These are phyloP conservation scores for Leptinotarsa texana DNA, from an alignment of 1,140 invertebrate species.

Conservation along the genomic window DNA sequence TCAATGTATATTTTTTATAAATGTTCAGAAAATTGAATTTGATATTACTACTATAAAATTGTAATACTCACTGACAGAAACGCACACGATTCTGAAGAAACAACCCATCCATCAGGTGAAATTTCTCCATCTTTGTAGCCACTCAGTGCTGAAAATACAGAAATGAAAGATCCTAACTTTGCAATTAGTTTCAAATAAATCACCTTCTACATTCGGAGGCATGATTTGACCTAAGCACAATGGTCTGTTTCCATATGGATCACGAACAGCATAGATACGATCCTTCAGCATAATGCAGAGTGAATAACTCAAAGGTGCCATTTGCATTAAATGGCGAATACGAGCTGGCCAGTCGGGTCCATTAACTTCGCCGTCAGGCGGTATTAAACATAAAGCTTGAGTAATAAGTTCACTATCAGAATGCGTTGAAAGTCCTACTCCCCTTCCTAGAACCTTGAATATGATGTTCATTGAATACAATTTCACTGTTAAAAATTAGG, in stretches of 20 bases:
- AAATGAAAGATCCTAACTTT: conserved; percentile 29
- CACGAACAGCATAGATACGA: conserved; percentile 90
- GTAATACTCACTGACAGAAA: conserved; percentile 69
- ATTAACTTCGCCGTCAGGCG: conserved; percentile 83
- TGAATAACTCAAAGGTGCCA: conserved; percentile 90
- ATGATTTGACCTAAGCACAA: conserved; percentile 93
- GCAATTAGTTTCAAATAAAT: conserved; percentile 16
- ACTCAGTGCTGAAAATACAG: conserved; percentile 45
- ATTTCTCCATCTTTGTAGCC: conserved; percentile 36
- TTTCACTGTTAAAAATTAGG: no score
- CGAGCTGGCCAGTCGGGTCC: conserved; percentile 89
- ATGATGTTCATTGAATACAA: background rate
- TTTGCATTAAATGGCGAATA: conserved; percentile 88
- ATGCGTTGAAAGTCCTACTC: conserved; percentile 90
- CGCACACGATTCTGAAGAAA: conserved; percentile 95
- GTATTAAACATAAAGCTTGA: conserved; percentile 90
- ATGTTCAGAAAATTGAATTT: no score
- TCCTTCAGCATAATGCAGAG: conserved; percentile 93
- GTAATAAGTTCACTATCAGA: conserved; percentile 96
- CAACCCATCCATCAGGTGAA: conserved; percentile 83
- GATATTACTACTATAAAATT: no score
- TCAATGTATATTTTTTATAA: no score
- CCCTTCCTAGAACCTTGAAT: conserved; percentile 78
- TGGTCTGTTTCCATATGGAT: conserved; percentile 94
- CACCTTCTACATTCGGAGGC: conserved; percentile 60